These are phyloP conservation scores for Vireo altiloquus DNA, from an alignment of 2,113 vertebrate species.

Conservation along the genomic window DNA sequence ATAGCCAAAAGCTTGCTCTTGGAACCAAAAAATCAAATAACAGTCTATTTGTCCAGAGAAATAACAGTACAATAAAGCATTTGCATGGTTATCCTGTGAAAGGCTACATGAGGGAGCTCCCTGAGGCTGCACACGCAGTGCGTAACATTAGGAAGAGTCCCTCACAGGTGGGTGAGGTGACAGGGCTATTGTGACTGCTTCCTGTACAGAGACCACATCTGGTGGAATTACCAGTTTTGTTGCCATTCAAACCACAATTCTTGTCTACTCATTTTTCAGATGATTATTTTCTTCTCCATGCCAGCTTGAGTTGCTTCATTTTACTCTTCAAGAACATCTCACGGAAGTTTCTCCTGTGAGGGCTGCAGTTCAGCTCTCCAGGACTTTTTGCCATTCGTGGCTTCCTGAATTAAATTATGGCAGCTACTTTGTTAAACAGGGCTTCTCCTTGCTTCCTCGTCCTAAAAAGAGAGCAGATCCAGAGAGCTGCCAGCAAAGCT, in stretches of 20 bases:
- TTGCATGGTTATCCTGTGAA: fast-evolving
- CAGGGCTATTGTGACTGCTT: neutral
- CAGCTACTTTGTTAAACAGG: neutral
- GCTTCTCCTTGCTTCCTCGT: neutral
- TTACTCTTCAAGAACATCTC: neutral
- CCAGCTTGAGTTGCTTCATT: neutral
- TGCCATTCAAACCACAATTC: neutral
- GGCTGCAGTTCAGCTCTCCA: neutral
- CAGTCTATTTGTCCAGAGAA: neutral
- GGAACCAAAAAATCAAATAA: neutral
- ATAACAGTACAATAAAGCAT: neutral
- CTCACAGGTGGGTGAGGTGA: neutral
- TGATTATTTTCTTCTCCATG: neutral
- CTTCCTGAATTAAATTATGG: neutral
- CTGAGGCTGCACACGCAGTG: neutral
- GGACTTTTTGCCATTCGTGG: neutral
- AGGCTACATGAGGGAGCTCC: neutral
- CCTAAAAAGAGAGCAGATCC: fast-evolving
- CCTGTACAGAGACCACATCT: neutral
- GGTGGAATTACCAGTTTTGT: fast-evolving
- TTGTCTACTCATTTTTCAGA: neutral
- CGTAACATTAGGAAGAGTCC: neutral
- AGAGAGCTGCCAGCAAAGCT: neutral
- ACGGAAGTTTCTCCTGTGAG: neutral
- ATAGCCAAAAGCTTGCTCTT: neutral